phyloP scores from a whole-genome alignment of 2,888 invertebrate genomes.

The Euzophera pinguis region DNA sequence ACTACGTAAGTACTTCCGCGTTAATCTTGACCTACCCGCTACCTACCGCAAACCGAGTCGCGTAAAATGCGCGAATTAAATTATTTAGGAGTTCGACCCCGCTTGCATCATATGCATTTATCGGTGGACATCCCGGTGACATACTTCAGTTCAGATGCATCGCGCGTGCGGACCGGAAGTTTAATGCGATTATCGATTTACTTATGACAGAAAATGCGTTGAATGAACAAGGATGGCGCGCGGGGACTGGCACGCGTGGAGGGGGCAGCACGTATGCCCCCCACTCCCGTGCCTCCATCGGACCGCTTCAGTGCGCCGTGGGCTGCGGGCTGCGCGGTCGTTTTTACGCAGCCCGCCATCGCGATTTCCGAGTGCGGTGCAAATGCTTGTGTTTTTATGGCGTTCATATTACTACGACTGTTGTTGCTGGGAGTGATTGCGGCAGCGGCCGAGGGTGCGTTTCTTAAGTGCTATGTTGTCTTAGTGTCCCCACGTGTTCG shows the following conservation, averaged over 20 bases:
- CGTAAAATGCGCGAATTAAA: background rate
- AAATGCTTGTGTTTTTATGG: constrained; percentile 88
- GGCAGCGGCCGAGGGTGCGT: constrained; percentile 73
- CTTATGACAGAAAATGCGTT: constrained; percentile 78
- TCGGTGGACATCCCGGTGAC: constrained; percentile 38
- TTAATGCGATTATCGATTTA: constrained; percentile 78
- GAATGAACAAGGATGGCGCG: constrained; percentile 64
- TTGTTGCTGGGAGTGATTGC: constrained; percentile 75
- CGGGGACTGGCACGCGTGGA: constrained; percentile 28
- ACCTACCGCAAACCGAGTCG: background rate
- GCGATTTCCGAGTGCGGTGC: constrained; percentile 73
- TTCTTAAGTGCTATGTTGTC: constrained; percentile 36
- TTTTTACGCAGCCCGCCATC: constrained; percentile 71
- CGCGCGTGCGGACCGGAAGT: constrained; percentile 74
- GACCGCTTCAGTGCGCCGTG: constrained; percentile 28
- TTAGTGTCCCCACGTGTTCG: constrained; percentile 51
- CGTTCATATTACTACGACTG: constrained; percentile 88
- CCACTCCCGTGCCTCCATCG: too few relatives aligned
- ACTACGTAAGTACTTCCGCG: constrained; percentile 4
- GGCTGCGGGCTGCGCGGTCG: constrained; percentile 34
- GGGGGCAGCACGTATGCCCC: constrained; percentile 44
- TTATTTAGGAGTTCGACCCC: background rate
- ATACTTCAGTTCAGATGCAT: constrained; percentile 66
- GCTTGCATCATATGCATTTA: constrained; percentile 3
- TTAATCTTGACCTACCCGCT: constrained; percentile 8